Evolutionary conservation across 2,888 invertebrate species (phyloP), one percentile per base, ranked within the genome.

Genomic region (Nomada goodeniana): DNA sequence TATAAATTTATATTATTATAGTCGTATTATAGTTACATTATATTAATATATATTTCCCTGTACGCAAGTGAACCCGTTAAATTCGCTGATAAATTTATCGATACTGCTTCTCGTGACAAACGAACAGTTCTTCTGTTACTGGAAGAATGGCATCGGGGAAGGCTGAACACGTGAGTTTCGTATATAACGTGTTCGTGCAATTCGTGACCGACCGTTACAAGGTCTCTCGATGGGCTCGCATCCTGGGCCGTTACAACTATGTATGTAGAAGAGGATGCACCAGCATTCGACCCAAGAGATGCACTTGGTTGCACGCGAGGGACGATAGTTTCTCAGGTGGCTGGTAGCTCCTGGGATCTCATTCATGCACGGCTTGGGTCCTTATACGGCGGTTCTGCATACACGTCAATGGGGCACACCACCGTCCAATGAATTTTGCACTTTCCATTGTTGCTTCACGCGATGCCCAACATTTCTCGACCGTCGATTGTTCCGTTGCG

Each of bases 371-470:
- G 67, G 75, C 47, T 52, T 29, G 53, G 69, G 73, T 86, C 76
- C 76, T 73, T 79, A 70, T 75, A 13, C 70, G 72, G 72, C 76
- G 86, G 84, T 81, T 91, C 89, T 90, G 88, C 88, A 90, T 91
- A 84, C 87, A 89, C 88, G 86, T 91, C 90, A 91, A 91, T 91
- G 90, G 88, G 79, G 85, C 85, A 7, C 36, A 84, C 83, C 84
- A 78, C 78, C 75, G 77, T 80, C 85, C 86, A 79, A 85, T 76
- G 73, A 82, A 84, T 83, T 83, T 84, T 86, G 76, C 83, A 26
- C 42, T 52, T 55, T 61, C 20, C 60, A 29, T 72, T 52, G 29
- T 61, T 59, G 36, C 61, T 61, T 57, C 64, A 42, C 53, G 26
- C 10, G 42, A 69, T 70, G 36, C n/a, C 26, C 36, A 50, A 26